These are phyloP conservation scores for Dolichallabes microphthalmus DNA, from an alignment of 2,113 vertebrate genomes.

Conservation along the genomic window DNA sequence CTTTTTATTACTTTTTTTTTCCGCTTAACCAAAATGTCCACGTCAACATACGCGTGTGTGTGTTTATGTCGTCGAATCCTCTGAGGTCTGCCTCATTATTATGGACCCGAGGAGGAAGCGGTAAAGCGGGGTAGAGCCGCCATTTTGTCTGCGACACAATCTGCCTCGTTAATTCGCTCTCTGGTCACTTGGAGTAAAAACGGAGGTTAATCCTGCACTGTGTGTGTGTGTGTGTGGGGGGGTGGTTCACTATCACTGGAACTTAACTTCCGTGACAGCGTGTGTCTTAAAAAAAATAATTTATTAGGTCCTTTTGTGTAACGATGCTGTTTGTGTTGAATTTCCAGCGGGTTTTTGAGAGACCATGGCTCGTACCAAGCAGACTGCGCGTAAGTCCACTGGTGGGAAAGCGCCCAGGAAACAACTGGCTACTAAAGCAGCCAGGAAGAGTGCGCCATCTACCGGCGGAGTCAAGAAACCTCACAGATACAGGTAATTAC, in stretches of 20 bases:
- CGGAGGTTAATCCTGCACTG: not conserved
- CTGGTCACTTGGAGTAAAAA: not conserved
- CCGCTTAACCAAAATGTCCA: too few relatives aligned
- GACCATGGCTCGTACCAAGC: constrained; percentile 88
- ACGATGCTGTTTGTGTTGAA: not conserved
- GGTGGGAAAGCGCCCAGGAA: constrained; percentile 88
- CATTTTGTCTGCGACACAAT: constrained; percentile 42
- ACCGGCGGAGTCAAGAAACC: constrained; percentile 85
- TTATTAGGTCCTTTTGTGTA: too few relatives aligned
- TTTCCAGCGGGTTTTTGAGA: constrained; percentile 34
- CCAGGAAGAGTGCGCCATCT: constrained; percentile 82
- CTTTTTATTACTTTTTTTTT: not conserved
- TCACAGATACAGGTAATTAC: constrained; percentile 75
- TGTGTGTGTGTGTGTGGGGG: too few relatives aligned
- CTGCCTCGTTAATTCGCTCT: not conserved
- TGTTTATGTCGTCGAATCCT: not conserved
- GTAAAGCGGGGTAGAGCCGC: not conserved
- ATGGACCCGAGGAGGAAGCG: not conserved
- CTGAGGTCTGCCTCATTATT: not conserved
- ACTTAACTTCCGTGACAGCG: not conserved
- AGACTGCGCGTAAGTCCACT: constrained; percentile 87
- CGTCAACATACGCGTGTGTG: not conserved
- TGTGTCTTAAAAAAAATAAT: too few relatives aligned
- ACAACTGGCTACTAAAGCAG: constrained; percentile 84
- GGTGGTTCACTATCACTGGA: too few relatives aligned